Evolutionary conservation across 1,140 invertebrate genomes (phyloP), one percentile per base, ranked within the genome.

Genomic region (Arion vulgaris): DNA sequence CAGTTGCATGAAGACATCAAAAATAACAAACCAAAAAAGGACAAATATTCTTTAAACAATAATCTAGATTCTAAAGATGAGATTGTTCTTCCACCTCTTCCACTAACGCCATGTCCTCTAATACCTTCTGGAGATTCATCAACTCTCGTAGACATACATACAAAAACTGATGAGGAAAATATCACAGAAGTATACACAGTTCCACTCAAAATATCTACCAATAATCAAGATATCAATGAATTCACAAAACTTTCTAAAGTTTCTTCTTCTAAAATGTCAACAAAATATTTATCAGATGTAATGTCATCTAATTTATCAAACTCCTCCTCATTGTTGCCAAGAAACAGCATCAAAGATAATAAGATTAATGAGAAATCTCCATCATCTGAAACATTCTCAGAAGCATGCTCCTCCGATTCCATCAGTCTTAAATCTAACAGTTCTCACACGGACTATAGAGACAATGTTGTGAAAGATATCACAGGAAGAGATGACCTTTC

Each of bases 71-170:
- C 84, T 17, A 81, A 85, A 41, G 82, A 82, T 36, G 83, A 83
- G 39, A 85, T 81, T 53, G 81, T 84, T 19, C 85, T 85, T 5
- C 87, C 86, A 34, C 86, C 86, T 32, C 72, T 86, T n/a, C 87
- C 86, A 34, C 69, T 62, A 17, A 84, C 85, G 53, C 82, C 86
- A n/a, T n/a, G n/a, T n/a, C n/a, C n/a, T n/a, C n/a, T n/a, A n/a
- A n/a, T n/a, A 9, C 86, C 87, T 39, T 85, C 87, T 39, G n/a
- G 41, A 23, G 73, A 7, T 38, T 34, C 36, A 36, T 34, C 85
- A 49, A 9, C 38, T 9, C 0, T 39, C 23, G 23, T 38, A 1
- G 49, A 49, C 32, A 41, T 71, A 26, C 34, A 41, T 4, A 51
- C 23, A 69, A 36, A 69, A 17, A 2, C n/a, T 1, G 57, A 39